phyloP scores from a whole-genome alignment of 2,888 invertebrate genomes.

The Biston stratarius region DNA sequence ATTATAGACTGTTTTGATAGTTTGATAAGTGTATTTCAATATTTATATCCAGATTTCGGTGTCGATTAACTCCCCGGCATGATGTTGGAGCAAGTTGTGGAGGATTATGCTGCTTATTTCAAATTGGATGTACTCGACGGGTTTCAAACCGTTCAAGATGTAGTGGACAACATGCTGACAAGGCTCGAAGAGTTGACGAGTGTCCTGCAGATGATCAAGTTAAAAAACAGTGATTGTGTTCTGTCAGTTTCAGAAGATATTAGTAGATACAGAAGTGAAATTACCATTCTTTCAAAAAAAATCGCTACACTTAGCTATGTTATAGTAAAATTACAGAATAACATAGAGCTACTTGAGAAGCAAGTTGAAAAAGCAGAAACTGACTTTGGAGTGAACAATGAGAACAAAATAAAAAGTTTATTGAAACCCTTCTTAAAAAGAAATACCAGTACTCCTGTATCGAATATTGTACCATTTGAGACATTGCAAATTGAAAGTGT shows the following conservation, averaged over 20 bases:
- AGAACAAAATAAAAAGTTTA: slow-evolving; percentile 86
- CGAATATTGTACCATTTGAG: slow-evolving; percentile 41
- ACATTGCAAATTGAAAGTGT: slow-evolving; percentile 64
- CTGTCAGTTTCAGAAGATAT: slow-evolving; percentile 83
- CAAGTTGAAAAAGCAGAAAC: slow-evolving; percentile 87
- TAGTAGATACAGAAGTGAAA: slow-evolving; percentile 80
- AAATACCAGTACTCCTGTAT: slow-evolving; percentile 55
- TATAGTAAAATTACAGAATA: slow-evolving; percentile 78
- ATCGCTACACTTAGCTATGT: slow-evolving; percentile 85
- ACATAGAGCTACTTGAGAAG: slow-evolving; percentile 86
- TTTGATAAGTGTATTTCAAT: slow-evolving; percentile 71
- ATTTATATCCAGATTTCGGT: slow-evolving; percentile 79
- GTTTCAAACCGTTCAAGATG: slow-evolving; percentile 87
- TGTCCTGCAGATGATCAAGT: slow-evolving; percentile 85
- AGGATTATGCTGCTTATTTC: slow-evolving; percentile 85
- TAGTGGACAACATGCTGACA: slow-evolving; percentile 89
- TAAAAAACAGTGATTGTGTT: slow-evolving; percentile 78
- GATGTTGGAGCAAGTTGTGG: slow-evolving; percentile 83
- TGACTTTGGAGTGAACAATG: slow-evolving; percentile 85
- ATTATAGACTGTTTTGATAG: slow-evolving; percentile 71
- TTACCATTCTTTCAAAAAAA: slow-evolving; percentile 82
- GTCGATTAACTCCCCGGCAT: slow-evolving; percentile 49
- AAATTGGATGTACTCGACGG: slow-evolving; percentile 84
- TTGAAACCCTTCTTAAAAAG: slow-evolving; percentile 87
- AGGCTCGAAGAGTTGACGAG: slow-evolving; percentile 89